Percentiles rank a stretch among this genome's conserved stretches.
These are phyloP conservation scores for Platyscelio sp. DNA, from an alignment of 2,888 invertebrate genomes.

Conservation along the genomic window DNA sequence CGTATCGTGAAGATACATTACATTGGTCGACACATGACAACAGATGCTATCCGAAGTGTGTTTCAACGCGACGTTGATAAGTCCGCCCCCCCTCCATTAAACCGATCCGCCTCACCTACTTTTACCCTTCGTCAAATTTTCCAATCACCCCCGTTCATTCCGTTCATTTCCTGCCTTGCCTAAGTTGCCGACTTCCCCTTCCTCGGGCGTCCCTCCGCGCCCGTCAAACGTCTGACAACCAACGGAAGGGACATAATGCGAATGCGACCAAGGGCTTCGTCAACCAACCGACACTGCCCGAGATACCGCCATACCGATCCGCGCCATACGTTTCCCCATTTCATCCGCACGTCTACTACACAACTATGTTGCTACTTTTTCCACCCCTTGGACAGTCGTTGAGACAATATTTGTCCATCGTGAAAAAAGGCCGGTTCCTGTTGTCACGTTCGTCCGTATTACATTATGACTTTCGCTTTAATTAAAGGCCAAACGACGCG, in stretches of 20 bases:
- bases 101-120: slow-evolving; percentile 65
- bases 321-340: slow-evolving; percentile 60
- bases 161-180: slow-evolving; percentile 70
- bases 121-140: slow-evolving; percentile 84
- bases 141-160: slow-evolving; percentile 81
- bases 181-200: slow-evolving; percentile 32
- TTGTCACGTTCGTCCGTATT: slow-evolving; percentile 19
- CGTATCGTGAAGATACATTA: slow-evolving; percentile 81
- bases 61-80: slow-evolving; percentile 64
- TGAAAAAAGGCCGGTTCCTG: slow-evolving; percentile 27
- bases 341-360: slow-evolving; percentile 28
- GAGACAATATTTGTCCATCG: slow-evolving; percentile 52
- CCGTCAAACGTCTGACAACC: slow-evolving; percentile 47
- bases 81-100: slow-evolving; percentile 17
- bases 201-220: slow-evolving; percentile 11
- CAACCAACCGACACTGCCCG: slow-evolving; percentile 79
- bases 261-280: slow-evolving; percentile 78
- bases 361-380: slow-evolving; percentile 31
- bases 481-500: slow-evolving; percentile 17
- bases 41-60: slow-evolving; percentile 79
- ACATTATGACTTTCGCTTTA: slow-evolving; percentile 37
- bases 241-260: slow-evolving; percentile 72
- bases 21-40: slow-evolving; percentile 78
- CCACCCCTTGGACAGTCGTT: slow-evolving; percentile 30
- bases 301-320: slow-evolving; percentile 66